Evolutionary conservation across 2,113 vertebrate genomes (phyloP).

Genomic region (Panthera uncia): DNA sequence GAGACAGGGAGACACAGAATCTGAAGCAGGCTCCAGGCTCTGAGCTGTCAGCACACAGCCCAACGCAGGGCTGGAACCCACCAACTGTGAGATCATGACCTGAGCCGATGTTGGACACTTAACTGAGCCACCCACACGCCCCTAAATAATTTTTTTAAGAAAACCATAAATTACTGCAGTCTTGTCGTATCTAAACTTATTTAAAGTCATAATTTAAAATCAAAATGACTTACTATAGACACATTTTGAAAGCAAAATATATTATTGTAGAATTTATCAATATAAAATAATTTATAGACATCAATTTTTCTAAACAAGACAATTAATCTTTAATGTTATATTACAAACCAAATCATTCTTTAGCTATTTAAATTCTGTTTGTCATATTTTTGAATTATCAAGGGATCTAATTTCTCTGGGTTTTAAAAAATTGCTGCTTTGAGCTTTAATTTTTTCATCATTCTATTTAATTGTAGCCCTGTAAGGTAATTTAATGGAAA

Average conservation of each 20-base stretch:
- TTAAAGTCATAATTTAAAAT: constrained; percentile 69
- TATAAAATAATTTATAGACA: constrained; percentile 78
- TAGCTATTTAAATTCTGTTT: constrained; percentile 77
- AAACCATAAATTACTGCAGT: constrained; percentile 67
- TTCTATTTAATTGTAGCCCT: constrained; percentile 82
- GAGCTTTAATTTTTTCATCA: constrained; percentile 75
- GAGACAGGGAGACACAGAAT: too few species aligned
- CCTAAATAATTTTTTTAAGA: constrained; percentile 60
- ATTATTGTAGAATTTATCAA: constrained; percentile 78
- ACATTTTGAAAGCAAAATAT: constrained; percentile 72
- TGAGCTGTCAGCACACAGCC: too few species aligned
- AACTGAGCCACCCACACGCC: not conserved
- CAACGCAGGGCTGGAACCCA: too few species aligned
- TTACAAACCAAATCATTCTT: constrained; percentile 70
- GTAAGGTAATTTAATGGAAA: constrained; percentile 84
- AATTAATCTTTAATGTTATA: constrained; percentile 81
- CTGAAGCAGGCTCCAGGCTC: too few species aligned
- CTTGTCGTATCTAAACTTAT: constrained; percentile 5
- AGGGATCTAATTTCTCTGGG: constrained; percentile 77
- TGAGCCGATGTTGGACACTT: too few species aligned
- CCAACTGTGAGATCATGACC: too few species aligned
- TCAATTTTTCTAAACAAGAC: constrained; percentile 76
- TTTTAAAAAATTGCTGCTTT: constrained; percentile 75
- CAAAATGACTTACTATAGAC: constrained; percentile 68
- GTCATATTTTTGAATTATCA: constrained; percentile 67